Percentiles rank a stretch among this genome's conserved stretches.
Conservation (phyloP, 2,113 vertebrate genomes). For the Chloropsis hardwickii region DNA sequence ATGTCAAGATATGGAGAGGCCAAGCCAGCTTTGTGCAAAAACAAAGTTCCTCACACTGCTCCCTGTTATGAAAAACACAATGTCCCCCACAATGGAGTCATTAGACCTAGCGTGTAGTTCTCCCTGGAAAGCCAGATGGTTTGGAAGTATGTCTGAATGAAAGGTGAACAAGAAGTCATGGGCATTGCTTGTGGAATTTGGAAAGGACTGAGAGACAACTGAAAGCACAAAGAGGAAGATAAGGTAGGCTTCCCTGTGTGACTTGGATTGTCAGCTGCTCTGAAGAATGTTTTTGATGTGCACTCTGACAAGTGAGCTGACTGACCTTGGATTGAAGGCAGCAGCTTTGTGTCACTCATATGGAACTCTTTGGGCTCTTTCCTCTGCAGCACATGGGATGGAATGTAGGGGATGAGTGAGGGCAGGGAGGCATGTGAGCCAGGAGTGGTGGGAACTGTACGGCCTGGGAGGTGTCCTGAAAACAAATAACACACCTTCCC, state of each 20-base stretch:
- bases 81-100: not conserved
- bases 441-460: not conserved
- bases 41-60: not conserved
- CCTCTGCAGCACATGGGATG: not conserved
- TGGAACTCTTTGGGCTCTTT: not conserved
- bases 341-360: not conserved
- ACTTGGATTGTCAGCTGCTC: not conserved
- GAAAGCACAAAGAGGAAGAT: not conserved
- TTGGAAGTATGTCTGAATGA: not conserved
- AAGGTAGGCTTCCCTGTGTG: not conserved
- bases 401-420: not conserved
- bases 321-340: accelerated
- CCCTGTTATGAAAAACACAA: not conserved
- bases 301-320: not conserved
- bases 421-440: not conserved
- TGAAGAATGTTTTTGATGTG: not conserved
- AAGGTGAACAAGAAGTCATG: not conserved
- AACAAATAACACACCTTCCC: not conserved
- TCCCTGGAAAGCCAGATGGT: not conserved
- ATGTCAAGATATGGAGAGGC: not conserved
- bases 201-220: not conserved
- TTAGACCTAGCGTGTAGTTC: not conserved
- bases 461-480: not conserved
- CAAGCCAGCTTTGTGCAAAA: not conserved
- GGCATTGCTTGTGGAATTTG: not conserved